phyloP scores from a whole-genome alignment of 2,113 vertebrate species.

The Zosterops pallidus region DNA sequence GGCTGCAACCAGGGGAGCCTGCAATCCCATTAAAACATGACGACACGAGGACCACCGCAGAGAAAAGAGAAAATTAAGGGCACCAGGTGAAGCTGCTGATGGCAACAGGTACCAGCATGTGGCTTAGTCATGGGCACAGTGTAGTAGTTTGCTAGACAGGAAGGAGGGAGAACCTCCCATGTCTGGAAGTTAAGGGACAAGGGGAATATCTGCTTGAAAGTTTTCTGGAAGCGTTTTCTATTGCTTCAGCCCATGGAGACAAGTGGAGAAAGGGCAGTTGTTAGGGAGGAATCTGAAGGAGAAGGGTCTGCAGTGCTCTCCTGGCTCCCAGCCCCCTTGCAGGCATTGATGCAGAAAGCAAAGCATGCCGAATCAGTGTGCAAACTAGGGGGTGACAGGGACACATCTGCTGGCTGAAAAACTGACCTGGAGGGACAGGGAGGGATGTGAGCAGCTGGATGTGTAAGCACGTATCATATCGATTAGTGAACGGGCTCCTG shows the following conservation, averaged over 20 bases:
- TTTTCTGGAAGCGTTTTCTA: neutral
- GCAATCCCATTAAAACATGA: neutral
- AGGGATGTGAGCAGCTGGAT: neutral
- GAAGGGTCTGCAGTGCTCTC: neutral
- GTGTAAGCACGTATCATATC: neutral
- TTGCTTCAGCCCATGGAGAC: neutral
- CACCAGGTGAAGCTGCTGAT: neutral
- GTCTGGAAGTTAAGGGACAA: neutral
- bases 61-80: neutral
- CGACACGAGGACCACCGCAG: rapidly evolving
- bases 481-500: neutral
- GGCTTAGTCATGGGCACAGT: neutral
- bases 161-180: neutral
- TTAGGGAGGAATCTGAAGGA: neutral
- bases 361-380: rapidly evolving
- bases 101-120: neutral
- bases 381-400: neutral
- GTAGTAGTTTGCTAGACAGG: neutral
- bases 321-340: neutral
- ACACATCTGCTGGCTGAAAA: constrained; percentile 33
- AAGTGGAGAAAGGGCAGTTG: neutral
- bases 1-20: neutral
- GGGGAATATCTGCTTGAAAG: neutral
- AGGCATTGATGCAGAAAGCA: neutral
- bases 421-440: neutral